Conservation (phyloP, 2,113 vertebrate species). For the Melanerpes aurifrons region DNA sequence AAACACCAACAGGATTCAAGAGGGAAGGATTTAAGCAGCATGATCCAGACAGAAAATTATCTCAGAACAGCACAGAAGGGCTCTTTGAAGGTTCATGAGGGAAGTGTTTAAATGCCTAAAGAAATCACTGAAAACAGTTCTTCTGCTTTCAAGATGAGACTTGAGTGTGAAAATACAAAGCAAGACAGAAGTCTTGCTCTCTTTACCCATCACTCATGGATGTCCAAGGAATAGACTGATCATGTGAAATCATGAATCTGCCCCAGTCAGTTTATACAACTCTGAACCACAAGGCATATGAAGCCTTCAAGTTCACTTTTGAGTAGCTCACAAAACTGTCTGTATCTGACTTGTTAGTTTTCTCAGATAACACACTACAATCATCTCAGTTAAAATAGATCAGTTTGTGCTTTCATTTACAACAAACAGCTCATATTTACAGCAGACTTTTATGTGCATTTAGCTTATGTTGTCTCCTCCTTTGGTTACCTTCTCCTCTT, state of each 20-base stretch:
- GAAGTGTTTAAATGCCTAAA: background rate
- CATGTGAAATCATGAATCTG: background rate
- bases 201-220: background rate
- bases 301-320: background rate
- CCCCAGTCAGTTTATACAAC: background rate
- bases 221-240: background rate
- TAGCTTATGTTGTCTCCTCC: background rate
- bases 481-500: background rate
- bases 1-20: constrained; percentile 14
- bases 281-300: background rate
- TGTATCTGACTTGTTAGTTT: background rate
- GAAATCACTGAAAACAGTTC: constrained; percentile 14
- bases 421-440: background rate
- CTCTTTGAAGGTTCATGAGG: background rate
- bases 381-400: background rate
- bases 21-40: constrained; percentile 1
- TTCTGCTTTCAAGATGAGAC: background rate
- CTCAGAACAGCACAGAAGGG: background rate
- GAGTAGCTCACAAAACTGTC: background rate
- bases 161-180: background rate
- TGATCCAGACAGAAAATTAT: constrained; percentile 17
- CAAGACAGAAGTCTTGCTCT: background rate
- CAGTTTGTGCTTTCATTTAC: background rate
- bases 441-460: background rate
- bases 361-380: background rate